Evolutionary conservation across 2,113 vertebrate genomes (phyloP), one percentile per base, ranked within the genome.

Genomic region (Syngnathus typhle): DNA sequence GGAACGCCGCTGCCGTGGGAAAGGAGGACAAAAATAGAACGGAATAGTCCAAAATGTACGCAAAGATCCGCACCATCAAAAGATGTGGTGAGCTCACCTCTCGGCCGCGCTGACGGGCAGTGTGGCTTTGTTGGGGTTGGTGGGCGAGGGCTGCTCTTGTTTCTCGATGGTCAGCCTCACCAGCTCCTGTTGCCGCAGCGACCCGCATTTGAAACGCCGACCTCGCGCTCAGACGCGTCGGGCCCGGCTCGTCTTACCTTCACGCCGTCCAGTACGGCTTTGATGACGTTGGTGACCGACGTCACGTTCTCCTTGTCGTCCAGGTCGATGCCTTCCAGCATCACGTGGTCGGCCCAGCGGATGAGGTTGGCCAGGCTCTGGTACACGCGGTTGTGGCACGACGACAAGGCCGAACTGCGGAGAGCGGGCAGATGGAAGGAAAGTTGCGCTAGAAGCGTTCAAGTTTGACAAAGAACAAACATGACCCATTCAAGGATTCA

Each of bases 311-410:
- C 97, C 71, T 98, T 98, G 88, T 99, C 96, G 69, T 96, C 95
- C 1, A 94, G 91, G 77, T 97, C 95, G 59, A 98, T 90, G 11
- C 95, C 95, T 60, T 99, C 95, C 37, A 99, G 92, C 96, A 99
- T 98, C 80, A 98, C 95, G 79, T 97, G 95, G 71, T 99, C 97
- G 2, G 97, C 96, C 97, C 97, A 99, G 43, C 94, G 95, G 51
- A 99, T 98, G 3, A 99, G 94, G 78, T 98, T 98, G 76, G 94
- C 97, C 65, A 99, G 91, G 73, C 96, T 98, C 88, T 99, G 96
- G 86, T 96, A 98, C 19, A 99, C 96, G 0, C 95, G 93, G 86
- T 93, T 97, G 21, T 97, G 94, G 89, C 97, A 99, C 68, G 97
- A 98, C 0, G 95, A 94, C 78, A 99, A 90, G 19, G 96, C 96